A percentile compares a stretch with the other conserved stretches of the same genome.
Evolutionary conservation across 2,797 vertebrate genomes (phyloP).

Genomic region (Acropternis orthonyx): DNA sequence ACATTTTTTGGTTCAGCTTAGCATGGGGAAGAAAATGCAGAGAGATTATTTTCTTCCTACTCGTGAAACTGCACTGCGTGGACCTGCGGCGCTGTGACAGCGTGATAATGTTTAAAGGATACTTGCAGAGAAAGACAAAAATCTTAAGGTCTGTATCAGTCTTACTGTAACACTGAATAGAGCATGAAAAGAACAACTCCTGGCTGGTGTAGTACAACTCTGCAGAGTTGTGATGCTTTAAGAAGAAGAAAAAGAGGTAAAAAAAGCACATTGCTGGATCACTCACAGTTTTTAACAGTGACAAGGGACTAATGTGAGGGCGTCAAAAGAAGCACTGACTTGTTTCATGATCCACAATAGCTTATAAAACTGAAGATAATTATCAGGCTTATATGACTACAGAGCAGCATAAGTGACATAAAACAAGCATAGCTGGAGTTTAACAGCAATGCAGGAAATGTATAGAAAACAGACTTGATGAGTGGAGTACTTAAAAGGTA

Average conservation of each 20-base stretch:
- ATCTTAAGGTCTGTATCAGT: neutral
- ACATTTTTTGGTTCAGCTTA: neutral
- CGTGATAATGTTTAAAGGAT: neutral
- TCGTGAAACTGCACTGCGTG: neutral
- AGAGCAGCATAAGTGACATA: neutral
- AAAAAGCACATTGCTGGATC: neutral
- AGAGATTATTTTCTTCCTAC: neutral
- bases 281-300: neutral
- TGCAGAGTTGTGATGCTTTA: neutral
- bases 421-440: neutral
- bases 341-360: neutral
- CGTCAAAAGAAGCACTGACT: neutral
- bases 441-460: neutral
- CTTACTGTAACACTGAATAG: neutral
- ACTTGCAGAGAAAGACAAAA: neutral
- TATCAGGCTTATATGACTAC: neutral
- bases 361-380: slow-evolving; percentile 7
- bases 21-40: neutral
- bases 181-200: neutral
- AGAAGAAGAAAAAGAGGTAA: neutral
- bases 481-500: neutral
- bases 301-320: neutral
- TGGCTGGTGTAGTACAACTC: neutral
- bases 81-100: neutral
- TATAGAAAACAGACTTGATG: neutral